A percentile compares a stretch with the other conserved stretches of the same genome.
Evolutionary conservation across 1,140 invertebrate species (phyloP).

Genomic region (Hermetia illucens): DNA sequence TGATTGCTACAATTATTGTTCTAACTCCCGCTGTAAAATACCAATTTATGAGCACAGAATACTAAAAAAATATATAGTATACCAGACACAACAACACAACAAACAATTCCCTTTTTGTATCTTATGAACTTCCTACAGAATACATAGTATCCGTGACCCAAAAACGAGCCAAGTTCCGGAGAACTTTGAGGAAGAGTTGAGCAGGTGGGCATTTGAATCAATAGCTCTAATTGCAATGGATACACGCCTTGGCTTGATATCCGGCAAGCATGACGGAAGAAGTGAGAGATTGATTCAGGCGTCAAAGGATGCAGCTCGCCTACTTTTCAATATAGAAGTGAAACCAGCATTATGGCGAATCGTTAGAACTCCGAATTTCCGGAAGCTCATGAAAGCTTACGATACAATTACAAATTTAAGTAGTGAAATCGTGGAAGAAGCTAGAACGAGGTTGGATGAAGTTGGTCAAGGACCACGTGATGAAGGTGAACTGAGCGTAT

Average conservation of each 20-base stretch:
- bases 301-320: slow-evolving; percentile 6
- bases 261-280: neutral
- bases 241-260: slow-evolving; percentile 14
- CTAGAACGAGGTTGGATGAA: slow-evolving; percentile 11
- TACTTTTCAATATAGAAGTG: slow-evolving; percentile 42
- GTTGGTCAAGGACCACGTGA: slow-evolving; percentile 11
- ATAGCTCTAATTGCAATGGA: slow-evolving; percentile 51
- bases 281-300: neutral
- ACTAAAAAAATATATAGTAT: too few species aligned
- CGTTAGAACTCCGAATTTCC: slow-evolving; percentile 39
- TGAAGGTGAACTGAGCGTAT: slow-evolving; percentile 21
- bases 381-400: slow-evolving; percentile 33
- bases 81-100: too few species aligned
- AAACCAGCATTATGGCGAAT: slow-evolving; percentile 45
- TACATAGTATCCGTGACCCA: slow-evolving; percentile 33
- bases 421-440: slow-evolving; percentile 15
- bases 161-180: slow-evolving; percentile 36
- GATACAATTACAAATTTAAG: slow-evolving; percentile 16
- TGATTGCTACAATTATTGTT: too few species aligned
- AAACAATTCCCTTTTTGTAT: too few species aligned
- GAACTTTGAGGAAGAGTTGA: slow-evolving; percentile 44
- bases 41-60: too few species aligned
- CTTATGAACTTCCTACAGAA: slow-evolving; percentile 23
- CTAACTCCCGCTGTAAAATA: too few species aligned
- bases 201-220: slow-evolving; percentile 55